Conservation (phyloP, 2,113 vertebrate species). For the Takifugu flavidus region DNA sequence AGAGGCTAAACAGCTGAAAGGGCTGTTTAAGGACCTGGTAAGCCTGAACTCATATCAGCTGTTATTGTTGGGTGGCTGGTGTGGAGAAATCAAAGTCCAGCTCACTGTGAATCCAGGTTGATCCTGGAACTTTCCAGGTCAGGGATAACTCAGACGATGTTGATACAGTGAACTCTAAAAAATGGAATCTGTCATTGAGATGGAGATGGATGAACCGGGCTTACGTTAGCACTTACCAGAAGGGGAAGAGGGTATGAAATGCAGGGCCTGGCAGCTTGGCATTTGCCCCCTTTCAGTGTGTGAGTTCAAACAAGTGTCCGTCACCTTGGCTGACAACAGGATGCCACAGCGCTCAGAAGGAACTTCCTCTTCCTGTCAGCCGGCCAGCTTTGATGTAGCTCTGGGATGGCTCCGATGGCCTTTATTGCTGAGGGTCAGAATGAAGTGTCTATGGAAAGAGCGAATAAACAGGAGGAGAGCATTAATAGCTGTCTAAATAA, state of each 20-base stretch:
- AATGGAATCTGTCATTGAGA: conserved; percentile 63
- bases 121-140: conserved; percentile 56
- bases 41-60: conserved; percentile 42
- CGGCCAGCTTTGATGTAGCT: conserved; percentile 69
- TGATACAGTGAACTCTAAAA: conserved; percentile 63
- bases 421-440: conserved; percentile 44
- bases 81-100: conserved; percentile 15
- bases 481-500: conserved; percentile 56
- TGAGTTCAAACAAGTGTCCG: conserved; percentile 73
- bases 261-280: conserved; percentile 49
- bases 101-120: conserved; percentile 42
- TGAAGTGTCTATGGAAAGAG: conserved; percentile 55
- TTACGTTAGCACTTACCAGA: conserved; percentile 60
- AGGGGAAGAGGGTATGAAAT: conserved; percentile 51
- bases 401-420: conserved; percentile 68
- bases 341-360: conserved; percentile 69
- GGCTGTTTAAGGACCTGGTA: conserved; percentile 88
- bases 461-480: conserved; percentile 12
- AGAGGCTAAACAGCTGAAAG: conserved; percentile 83
- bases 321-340: conserved; percentile 76
- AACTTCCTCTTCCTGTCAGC: conserved; percentile 76
- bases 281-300: conserved; percentile 61
- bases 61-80: background rate
- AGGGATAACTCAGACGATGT: conserved; percentile 61
- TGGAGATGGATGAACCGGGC: conserved; percentile 64